Conservation (phyloP, 2,797 vertebrate genomes). For the Acanthiza pusilla region DNA sequence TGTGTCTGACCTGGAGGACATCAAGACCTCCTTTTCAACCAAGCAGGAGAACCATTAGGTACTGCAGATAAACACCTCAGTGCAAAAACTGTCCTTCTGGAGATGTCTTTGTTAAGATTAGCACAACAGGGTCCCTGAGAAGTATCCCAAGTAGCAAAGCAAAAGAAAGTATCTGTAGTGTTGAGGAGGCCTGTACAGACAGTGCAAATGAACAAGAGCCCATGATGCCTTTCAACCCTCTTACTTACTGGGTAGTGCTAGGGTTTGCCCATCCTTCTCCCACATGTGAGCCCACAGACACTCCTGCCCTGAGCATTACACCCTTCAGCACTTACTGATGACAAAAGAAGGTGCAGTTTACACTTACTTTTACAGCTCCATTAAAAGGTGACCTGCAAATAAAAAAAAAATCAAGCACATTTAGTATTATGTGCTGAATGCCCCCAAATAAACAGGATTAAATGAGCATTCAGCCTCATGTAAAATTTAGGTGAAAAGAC, state of each 20-base stretch:
- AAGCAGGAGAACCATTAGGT: neutral
- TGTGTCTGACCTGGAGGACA: neutral
- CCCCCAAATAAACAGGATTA: slow-evolving; percentile 50
- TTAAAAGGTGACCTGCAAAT: slow-evolving; percentile 69
- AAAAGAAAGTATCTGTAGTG: neutral
- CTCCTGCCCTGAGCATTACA: slow-evolving; percentile 19
- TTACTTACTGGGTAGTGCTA: slow-evolving; percentile 6
- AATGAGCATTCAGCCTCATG: slow-evolving; percentile 41
- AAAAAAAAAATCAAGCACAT: slow-evolving; percentile 65
- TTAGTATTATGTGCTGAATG: slow-evolving; percentile 60
- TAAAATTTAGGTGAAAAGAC: neutral
- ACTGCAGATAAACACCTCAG: neutral
- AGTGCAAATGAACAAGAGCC: neutral
- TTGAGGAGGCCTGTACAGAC: neutral
- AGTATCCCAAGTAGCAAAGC: neutral
- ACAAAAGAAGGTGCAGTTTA: slow-evolving; percentile 63
- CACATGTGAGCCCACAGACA: slow-evolving; percentile 17
- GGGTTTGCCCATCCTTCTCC: slow-evolving; percentile 36
- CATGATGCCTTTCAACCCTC: neutral
- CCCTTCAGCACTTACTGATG: slow-evolving; percentile 50
- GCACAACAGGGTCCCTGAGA: neutral
- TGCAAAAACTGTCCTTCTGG: neutral
- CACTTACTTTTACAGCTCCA: slow-evolving; percentile 68
- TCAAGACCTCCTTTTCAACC: neutral
- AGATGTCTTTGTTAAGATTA: neutral